phyloP scores from a whole-genome alignment of 2,113 vertebrate genomes.

The Machaerirhynchus nigripectus region DNA sequence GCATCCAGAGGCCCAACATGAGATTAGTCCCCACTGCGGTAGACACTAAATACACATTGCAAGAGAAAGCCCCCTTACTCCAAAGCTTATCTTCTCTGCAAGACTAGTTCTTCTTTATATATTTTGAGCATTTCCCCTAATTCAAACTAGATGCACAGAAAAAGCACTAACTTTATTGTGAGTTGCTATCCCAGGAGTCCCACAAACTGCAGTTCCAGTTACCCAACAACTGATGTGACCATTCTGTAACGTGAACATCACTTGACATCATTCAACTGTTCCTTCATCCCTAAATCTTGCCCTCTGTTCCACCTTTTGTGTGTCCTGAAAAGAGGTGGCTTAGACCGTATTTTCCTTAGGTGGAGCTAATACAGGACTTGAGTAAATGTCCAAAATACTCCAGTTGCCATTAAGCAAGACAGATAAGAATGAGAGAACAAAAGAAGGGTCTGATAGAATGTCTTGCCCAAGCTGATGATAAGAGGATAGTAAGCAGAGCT shows the following conservation, averaged over 20 bases:
- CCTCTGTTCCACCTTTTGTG: neutral
- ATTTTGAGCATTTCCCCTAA: constrained; percentile 45
- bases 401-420: neutral
- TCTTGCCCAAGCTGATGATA: neutral
- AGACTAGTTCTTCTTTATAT: constrained; percentile 51
- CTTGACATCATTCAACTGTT: neutral
- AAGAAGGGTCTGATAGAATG: neutral
- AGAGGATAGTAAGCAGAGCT: neutral
- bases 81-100: constrained; percentile 35
- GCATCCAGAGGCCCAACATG: neutral
- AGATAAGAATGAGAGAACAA: neutral
- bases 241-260: neutral
- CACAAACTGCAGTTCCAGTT: neutral
- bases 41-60: neutral
- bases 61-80: neutral
- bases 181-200: neutral
- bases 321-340: neutral
- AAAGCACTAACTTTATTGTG: neutral
- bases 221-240: neutral
- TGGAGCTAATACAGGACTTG: neutral
- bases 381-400: neutral
- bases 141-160: neutral
- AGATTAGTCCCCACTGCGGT: neutral
- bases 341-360: neutral
- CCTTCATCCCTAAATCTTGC: neutral